Evolutionary conservation across 37 sponge, comb jelly and placozoan species (phyloP), one percentile per base, ranked within the genome.

Genomic region (Chondrilla cf. caribensis): DNA sequence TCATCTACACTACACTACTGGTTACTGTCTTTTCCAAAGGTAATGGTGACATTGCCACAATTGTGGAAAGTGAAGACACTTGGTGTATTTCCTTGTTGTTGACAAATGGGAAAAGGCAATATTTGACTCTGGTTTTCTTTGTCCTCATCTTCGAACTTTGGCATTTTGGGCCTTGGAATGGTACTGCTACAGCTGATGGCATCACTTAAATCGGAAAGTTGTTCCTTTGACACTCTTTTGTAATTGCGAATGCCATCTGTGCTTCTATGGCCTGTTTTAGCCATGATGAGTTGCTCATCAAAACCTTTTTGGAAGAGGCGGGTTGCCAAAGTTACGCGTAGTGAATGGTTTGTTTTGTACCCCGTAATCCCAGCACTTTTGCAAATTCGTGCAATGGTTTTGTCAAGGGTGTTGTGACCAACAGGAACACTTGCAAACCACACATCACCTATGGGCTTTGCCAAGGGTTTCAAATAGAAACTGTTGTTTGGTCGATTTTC

Each of bases 221-320:
- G 81, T 24, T 81, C 28, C 3, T 64, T 39, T 21, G 67, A 58
- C 26, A 47, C 42, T 8, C 77, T 21, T 55, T 84, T 84, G 77
- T 84, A 84, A 26, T 38, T 39, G 4, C 80, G 71, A 8, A 85
- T 79, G 7, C 86, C 86, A 70, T 51, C 80, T 29, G 80, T 70
- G 40, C 80, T 79, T 1, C 41, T 31, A 35, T 85, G 80, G 3
- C 86, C 86, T 37, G 86, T 84, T 18, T 70, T 58, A n/a, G 60
- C 31, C 84, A 84, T 84, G 19, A 84, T 84, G 29, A 84, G 43
- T 42, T 85, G 86, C 42, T 85, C 86, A 51, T 85, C 86, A 14
- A 85, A n/a, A 60, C 78, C 73, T 33, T 77, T 70, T 54, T 79
- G 39, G 60, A 70, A 85, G 0, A 85, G 75, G 17, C 72, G 58